phyloP scores from a whole-genome alignment of 2,797 vertebrate genomes.

The Cichlasoma orientale region DNA sequence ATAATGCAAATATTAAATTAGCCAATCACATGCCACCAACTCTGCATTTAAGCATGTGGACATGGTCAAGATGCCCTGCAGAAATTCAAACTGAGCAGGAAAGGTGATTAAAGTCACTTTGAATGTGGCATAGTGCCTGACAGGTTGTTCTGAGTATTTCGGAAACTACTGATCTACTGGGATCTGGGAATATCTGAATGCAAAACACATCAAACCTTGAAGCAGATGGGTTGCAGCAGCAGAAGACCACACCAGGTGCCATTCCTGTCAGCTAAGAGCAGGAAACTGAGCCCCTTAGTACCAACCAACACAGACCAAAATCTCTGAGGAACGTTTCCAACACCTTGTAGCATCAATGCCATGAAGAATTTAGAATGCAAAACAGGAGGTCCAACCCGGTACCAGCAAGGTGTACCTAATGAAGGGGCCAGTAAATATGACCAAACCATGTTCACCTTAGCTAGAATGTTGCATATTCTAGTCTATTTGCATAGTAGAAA shows the following conservation, averaged over 20 bases:
- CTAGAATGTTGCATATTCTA: background rate
- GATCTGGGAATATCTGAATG: background rate
- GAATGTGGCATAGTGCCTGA: background rate
- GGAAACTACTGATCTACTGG: background rate
- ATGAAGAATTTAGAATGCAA: background rate
- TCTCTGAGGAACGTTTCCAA: background rate
- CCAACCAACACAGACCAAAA: background rate
- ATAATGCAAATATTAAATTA: background rate
- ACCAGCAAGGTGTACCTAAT: background rate
- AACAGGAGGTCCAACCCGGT: background rate
- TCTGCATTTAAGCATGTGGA: background rate
- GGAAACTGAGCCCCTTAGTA: no score
- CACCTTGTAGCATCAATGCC: background rate
- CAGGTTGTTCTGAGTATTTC: background rate
- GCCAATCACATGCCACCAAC: background rate
- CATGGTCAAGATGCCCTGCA: background rate
- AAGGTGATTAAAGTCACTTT: background rate
- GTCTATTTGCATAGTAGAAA: no score
- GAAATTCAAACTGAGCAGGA: background rate
- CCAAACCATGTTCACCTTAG: background rate
- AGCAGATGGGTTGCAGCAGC: no score
- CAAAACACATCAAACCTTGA: no score
- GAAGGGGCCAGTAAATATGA: background rate
- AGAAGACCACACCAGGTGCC: no score
- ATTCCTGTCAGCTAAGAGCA: no score